phyloP scores from a whole-genome alignment of 2,113 vertebrate species.

The Clupea harengus region DNA sequence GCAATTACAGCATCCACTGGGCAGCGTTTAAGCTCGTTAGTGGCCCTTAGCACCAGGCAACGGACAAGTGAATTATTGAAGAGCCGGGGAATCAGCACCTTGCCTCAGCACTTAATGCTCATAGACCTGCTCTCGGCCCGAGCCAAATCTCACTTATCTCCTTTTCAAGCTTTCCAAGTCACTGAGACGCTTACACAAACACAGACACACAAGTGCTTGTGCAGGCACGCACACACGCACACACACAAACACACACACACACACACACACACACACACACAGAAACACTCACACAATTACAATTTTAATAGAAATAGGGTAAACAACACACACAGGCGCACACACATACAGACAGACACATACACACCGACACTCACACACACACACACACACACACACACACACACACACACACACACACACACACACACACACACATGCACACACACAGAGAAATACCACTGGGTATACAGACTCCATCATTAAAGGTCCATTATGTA shows the following conservation, averaged over 20 bases:
- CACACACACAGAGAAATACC: slow-evolving; percentile 39
- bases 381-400: not conserved
- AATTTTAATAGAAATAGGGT: too few species aligned
- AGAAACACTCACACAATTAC: not conserved
- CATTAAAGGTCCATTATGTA: not conserved
- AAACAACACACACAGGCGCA: not conserved
- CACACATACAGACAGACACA: not conserved
- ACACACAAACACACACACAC: not conserved
- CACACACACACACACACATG: not conserved
- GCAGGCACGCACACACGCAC: not conserved
- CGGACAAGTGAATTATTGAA: slow-evolving; percentile 47
- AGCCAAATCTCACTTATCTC: slow-evolving; percentile 2
- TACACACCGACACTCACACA: not conserved
- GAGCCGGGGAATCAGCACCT: slow-evolving; percentile 31
- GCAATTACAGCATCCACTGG: slow-evolving; percentile 42
- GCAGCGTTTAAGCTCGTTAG: slow-evolving; percentile 45
- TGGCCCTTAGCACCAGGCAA: slow-evolving; percentile 43
- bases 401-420: not conserved
- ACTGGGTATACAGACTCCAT: not conserved
- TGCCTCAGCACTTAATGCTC: slow-evolving; percentile 32
- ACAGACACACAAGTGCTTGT: not conserved
- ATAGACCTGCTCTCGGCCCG: not conserved
- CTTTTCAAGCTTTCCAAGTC: not conserved
- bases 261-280: not conserved
- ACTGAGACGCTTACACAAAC: not conserved